Conservation (phyloP, 2,888 invertebrate species). For the Nymphalis polychloros region DNA sequence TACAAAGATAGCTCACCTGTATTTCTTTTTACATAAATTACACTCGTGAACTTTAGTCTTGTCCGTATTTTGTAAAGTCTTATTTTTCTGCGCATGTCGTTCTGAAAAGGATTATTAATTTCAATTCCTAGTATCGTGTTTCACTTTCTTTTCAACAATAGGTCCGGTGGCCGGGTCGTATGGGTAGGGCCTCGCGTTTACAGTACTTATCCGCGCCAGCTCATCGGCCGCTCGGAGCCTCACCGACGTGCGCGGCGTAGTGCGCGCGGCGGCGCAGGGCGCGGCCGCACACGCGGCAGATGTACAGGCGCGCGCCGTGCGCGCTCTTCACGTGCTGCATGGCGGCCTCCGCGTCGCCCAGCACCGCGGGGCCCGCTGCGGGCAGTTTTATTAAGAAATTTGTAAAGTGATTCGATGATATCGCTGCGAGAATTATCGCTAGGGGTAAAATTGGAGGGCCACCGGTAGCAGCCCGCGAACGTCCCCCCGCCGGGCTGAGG, state of each 20-base stretch:
- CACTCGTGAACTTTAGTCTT: conserved; percentile 83
- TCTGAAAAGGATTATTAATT: conserved; percentile 45
- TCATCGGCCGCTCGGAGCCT: too few species aligned
- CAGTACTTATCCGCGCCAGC: too few species aligned
- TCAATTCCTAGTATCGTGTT: neutral
- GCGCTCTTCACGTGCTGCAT: conserved; percentile 82
- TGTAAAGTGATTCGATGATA: neutral
- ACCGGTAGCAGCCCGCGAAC: too few species aligned
- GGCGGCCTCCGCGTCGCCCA: conserved; percentile 81
- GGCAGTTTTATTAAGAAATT: too few species aligned
- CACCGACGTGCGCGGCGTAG: conserved; percentile 83
- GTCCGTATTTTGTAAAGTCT: conserved; percentile 24
- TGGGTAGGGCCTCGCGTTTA: too few species aligned
- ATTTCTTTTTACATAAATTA: conserved; percentile 84
- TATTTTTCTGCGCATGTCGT: conserved; percentile 52
- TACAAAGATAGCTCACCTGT: conserved; percentile 66
- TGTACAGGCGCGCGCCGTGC: conserved; percentile 85
- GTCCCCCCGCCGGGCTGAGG: too few species aligned
- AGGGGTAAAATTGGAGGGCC: too few species aligned
- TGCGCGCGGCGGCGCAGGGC: conserved; percentile 85
- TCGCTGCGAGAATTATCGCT: too few species aligned
- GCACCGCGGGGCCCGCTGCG: conserved; percentile 23
- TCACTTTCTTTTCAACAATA: neutral
- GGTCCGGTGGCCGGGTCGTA: too few species aligned
- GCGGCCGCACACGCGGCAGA: conserved; percentile 86